Evolutionary conservation across 2,113 vertebrate genomes (phyloP).

Genomic region (Oophaga pumilio): DNA sequence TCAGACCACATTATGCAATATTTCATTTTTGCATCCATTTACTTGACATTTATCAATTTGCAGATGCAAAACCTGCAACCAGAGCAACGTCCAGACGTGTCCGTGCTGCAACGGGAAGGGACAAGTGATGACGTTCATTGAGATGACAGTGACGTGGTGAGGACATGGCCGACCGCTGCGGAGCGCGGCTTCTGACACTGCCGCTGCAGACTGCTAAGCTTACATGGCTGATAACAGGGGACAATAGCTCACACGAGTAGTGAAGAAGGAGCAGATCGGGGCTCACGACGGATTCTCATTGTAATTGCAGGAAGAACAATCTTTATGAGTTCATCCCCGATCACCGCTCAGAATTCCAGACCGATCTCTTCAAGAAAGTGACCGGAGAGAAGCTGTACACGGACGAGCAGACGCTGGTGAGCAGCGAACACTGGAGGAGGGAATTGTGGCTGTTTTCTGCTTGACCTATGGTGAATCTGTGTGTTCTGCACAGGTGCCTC

Average conservation of each 20-base stretch:
- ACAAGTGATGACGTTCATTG: constrained; percentile 70
- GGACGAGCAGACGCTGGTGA: constrained; percentile 70
- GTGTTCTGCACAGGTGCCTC: constrained; percentile 68
- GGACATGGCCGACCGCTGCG: neutral
- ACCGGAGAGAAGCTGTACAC: constrained; percentile 70
- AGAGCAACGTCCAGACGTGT: constrained; percentile 64
- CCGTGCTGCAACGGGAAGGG: constrained; percentile 65
- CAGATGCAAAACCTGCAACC: constrained; percentile 67
- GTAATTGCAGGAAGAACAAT: constrained; percentile 65
- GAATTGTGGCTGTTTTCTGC: neutral
- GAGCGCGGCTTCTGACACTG: neutral
- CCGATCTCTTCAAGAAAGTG: constrained; percentile 64
- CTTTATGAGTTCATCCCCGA: constrained; percentile 66
- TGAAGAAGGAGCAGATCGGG: neutral
- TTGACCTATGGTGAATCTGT: neutral
- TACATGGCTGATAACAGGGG: neutral
- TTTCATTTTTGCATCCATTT: too few species aligned
- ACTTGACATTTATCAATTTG: constrained; percentile 12
- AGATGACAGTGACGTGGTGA: constrained; percentile 73
- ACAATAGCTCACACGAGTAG: neutral
- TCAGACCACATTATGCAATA: too few species aligned
- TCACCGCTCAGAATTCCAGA: constrained; percentile 63
- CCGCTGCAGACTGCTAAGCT: neutral
- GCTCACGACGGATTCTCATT: neutral
- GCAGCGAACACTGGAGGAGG: neutral